Evolutionary conservation across 2,888 invertebrate genomes (phyloP), one percentile per base, ranked within the genome.

Genomic region (Phyllotreta cruciferae): DNA sequence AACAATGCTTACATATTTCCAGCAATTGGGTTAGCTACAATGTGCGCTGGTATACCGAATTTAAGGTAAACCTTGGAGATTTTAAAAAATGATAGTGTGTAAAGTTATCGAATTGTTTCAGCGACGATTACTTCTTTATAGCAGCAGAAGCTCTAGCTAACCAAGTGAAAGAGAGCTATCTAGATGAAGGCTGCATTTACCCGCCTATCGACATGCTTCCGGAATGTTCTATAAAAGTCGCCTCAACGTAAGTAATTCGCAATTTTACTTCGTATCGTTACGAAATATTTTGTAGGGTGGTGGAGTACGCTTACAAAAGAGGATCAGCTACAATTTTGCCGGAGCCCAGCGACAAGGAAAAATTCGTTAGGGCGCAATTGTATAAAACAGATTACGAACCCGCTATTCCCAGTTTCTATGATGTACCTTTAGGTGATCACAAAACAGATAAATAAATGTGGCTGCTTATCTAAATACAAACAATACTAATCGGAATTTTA

Each of bases 1-100:
- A 98, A 97, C 83, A 98, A 98, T 83, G 90, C 96, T 0, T 98
- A 98, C 83, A 95, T 98, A 81, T 97, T 96, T 87, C 98, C 98
- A 10, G 99, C 98, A 3, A 86, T 96, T 71, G 96, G 96, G 14
- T 86, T 99, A 47, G 98, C 93, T 67, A 90, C 92, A 62, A 89
- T 98, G 71, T 89, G 91, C 75, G 92, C 93, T 70, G 94, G 95
- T 58, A 90, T 96, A 81, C 85, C 91, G 72, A 93, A 91, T 76
- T 94, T 99, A 78, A 50, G 50, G 50, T 50, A 35, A 50, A 24
- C 24, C 24, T 24, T 24, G 24, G 4, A 24, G 24, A 24, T 24
- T 1, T 24, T 24, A 24, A 24, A 24, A 24, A 3, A 24, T 24
- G 24, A 24, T 24, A 1, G 4, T 24, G 24, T 24, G 24, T 4